Conservation (phyloP, 2,888 invertebrate species). For the Graphium colonna region DNA sequence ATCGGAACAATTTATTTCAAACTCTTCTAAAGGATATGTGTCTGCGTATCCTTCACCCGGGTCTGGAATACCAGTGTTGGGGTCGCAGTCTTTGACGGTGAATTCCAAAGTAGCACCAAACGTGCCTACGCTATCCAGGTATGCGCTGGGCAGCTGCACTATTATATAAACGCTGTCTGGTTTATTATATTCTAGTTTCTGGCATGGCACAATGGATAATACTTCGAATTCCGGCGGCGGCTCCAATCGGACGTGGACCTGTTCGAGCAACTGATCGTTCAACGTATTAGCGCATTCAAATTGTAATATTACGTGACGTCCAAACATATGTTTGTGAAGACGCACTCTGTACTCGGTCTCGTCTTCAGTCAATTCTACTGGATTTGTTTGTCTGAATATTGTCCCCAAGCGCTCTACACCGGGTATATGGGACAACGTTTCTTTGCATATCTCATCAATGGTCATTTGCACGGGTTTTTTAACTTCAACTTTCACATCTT, state of each 20-base stretch:
- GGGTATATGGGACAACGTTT: constrained; percentile 89
- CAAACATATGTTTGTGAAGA: constrained; percentile 95
- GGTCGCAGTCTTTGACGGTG: constrained; percentile 97
- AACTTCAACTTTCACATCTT: constrained; percentile 84
- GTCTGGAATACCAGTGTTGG: constrained; percentile 94
- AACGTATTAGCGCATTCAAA: constrained; percentile 98
- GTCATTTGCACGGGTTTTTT: constrained; percentile 93
- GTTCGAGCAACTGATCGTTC: constrained; percentile 95
- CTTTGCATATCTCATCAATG: constrained; percentile 91
- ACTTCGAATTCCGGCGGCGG: constrained; percentile 89
- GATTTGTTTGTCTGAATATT: constrained; percentile 91
- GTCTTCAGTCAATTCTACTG: constrained; percentile 95
- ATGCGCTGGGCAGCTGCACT: constrained; percentile 79
- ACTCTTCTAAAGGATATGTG: constrained; percentile 96
- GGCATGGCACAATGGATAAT: constrained; percentile 85
- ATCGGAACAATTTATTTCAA: constrained; percentile 63
- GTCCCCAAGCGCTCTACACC: constrained; percentile 92
- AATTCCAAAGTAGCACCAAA: constrained; percentile 96
- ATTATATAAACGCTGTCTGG: constrained; percentile 92
- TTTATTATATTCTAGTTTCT: constrained; percentile 91
- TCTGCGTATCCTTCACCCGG: constrained; percentile 98
- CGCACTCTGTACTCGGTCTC: constrained; percentile 97
- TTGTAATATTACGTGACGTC: constrained; percentile 92
- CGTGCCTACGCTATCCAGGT: constrained; percentile 85
- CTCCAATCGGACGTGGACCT: constrained; percentile 93